These are phyloP conservation scores for Dinomys branickii DNA, from an alignment of 2,113 vertebrate genomes.

Conservation along the genomic window DNA sequence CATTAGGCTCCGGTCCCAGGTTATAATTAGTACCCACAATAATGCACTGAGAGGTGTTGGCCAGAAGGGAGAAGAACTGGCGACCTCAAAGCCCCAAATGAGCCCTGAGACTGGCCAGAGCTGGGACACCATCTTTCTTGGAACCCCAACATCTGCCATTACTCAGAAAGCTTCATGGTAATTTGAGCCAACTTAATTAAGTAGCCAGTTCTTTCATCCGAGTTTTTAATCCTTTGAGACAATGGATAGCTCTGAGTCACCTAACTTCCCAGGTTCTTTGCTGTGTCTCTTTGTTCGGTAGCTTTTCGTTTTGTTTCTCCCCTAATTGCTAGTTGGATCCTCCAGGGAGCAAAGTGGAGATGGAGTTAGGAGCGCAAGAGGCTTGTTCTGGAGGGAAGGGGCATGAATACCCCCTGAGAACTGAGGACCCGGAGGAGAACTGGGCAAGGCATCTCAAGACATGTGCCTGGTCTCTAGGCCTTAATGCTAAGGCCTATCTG, in stretches of 20 bases:
- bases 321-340: too few species aligned
- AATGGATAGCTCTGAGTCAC: background rate
- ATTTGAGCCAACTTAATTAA: slow-evolving; percentile 65
- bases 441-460: background rate
- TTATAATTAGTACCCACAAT: slow-evolving; percentile 52
- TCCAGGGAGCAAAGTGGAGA: background rate
- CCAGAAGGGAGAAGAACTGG: slow-evolving; percentile 41
- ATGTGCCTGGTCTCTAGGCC: background rate
- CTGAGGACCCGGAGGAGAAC: background rate
- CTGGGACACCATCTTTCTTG: slow-evolving; percentile 32
- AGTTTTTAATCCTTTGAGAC: slow-evolving; percentile 58
- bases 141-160: slow-evolving; percentile 23
- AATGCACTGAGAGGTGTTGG: slow-evolving; percentile 20
- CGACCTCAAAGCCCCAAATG: slow-evolving; percentile 19
- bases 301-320: background rate
- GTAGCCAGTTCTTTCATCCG: background rate
- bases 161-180: slow-evolving; percentile 59
- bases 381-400: background rate
- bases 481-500: background rate
- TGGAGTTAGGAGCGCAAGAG: background rate
- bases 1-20: background rate
- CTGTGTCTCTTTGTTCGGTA: background rate
- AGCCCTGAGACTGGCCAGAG: slow-evolving; percentile 56
- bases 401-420: background rate
- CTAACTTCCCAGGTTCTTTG: background rate